Conservation (phyloP, 2,113 vertebrate species). For the Gymnobelideus leadbeateri region DNA sequence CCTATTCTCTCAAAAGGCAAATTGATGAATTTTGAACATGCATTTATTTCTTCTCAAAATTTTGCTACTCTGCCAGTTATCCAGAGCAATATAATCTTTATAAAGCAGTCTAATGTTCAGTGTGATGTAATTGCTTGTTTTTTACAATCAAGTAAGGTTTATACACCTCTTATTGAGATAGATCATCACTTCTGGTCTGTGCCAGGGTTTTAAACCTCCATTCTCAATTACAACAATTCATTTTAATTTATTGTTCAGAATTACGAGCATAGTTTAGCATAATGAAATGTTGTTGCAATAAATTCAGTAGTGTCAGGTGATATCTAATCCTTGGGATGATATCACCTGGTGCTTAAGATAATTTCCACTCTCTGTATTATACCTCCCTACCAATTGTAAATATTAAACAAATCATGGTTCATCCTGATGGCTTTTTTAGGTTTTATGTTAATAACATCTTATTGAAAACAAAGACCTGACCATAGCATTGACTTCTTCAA, state of each 20-base stretch:
- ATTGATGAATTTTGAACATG: background rate
- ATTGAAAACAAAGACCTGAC: background rate
- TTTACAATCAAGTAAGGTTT: background rate
- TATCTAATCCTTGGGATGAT: background rate
- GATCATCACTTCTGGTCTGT: background rate
- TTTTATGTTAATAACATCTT: background rate
- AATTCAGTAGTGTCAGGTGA: background rate
- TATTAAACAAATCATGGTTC: background rate
- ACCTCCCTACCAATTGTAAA: background rate
- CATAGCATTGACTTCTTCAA: background rate
- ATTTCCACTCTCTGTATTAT: background rate
- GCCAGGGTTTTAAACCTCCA: background rate
- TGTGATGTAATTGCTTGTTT: conserved; percentile 7
- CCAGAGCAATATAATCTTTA: background rate
- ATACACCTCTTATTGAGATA: background rate
- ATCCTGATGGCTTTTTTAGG: background rate
- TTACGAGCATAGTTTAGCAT: background rate
- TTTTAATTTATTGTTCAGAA: background rate
- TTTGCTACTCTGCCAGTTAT: background rate
- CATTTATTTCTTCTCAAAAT: background rate
- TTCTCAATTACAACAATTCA: background rate
- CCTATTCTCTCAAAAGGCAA: background rate
- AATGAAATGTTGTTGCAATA: background rate
- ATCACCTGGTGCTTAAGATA: background rate
- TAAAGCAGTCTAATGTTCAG: background rate